phyloP scores from a whole-genome alignment of 1,140 invertebrate species.

The Diorhabda sublineata region DNA sequence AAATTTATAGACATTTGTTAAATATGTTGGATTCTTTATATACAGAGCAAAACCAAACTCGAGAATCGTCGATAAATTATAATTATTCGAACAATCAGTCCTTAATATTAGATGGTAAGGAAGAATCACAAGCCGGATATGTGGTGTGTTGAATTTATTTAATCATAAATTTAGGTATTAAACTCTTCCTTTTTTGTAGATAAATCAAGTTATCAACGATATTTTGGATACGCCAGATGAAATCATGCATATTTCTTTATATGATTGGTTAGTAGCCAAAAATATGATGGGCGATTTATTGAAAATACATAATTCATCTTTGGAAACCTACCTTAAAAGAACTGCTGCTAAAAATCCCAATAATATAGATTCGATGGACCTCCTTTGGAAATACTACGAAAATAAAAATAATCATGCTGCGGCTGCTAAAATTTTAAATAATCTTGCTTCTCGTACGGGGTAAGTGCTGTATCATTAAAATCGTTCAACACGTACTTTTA shows the following conservation, averaged over 20 bases:
- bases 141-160: conserved; percentile 5
- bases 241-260: conserved; percentile 83
- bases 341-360: conserved; percentile 52
- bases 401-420: conserved; percentile 85
- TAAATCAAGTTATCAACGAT: conserved; percentile 36
- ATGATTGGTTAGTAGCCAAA: conserved; percentile 88
- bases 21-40: conserved; percentile 75
- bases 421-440: conserved; percentile 87
- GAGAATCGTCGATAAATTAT: background rate
- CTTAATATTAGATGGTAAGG: conserved; percentile 19
- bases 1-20: conserved; percentile 84
- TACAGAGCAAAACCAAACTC: conserved; percentile 54
- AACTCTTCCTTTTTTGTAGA: conserved; percentile 20
- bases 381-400: conserved; percentile 96
- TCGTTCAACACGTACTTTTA: background rate
- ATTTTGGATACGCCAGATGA: conserved; percentile 68
- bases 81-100: conserved; percentile 21
- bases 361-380: conserved; percentile 69
- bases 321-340: conserved; percentile 76
- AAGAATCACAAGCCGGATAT: conserved; percentile 7
- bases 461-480: conserved; percentile 45
- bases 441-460: conserved; percentile 78
- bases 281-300: conserved; percentile 73
- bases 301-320: conserved; percentile 69
- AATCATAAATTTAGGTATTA: background rate